These are phyloP conservation scores for Graphium colonna DNA, from an alignment of 2,888 invertebrate genomes.

Conservation along the genomic window DNA sequence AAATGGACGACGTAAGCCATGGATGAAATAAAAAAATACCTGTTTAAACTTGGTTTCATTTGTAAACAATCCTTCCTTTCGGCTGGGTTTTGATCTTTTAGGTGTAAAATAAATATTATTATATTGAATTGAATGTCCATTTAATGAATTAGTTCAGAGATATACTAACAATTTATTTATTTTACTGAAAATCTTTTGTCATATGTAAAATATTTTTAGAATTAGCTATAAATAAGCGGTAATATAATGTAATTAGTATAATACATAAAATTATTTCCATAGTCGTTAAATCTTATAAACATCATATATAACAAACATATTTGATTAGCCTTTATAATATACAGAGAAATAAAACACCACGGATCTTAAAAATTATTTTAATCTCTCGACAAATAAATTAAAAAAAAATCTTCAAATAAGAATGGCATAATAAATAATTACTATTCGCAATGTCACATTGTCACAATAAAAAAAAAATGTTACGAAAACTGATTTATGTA, in stretches of 20 bases:
- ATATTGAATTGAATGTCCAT: too few species aligned
- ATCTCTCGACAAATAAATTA: constrained; percentile 77
- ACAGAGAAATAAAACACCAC: constrained; percentile 27
- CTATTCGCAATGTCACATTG: constrained; percentile 48
- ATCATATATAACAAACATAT: too few species aligned
- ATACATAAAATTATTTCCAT: too few species aligned
- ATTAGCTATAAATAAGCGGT: too few species aligned
- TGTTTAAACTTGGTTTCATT: constrained; percentile 32
- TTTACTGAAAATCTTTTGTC: too few species aligned
- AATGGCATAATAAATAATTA: constrained; percentile 66
- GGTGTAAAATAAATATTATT: constrained; percentile 13
- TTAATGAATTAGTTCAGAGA: too few species aligned
- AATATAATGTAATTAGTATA: too few species aligned
- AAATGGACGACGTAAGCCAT: constrained; percentile 76
- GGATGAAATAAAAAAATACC: constrained; percentile 50
- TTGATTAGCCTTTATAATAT: too few species aligned
- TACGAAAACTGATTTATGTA: constrained; percentile 28
- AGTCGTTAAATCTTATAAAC: too few species aligned
- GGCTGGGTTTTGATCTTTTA: too few species aligned
- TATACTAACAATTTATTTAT: too few species aligned
- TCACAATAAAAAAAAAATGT: constrained; percentile 53
- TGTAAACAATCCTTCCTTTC: neutral
- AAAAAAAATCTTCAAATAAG: constrained; percentile 65
- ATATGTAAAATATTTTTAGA: too few species aligned
- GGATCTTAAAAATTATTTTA: constrained; percentile 72